Conservation (phyloP, 2,888 invertebrate species). For the Tipula vernalis region DNA sequence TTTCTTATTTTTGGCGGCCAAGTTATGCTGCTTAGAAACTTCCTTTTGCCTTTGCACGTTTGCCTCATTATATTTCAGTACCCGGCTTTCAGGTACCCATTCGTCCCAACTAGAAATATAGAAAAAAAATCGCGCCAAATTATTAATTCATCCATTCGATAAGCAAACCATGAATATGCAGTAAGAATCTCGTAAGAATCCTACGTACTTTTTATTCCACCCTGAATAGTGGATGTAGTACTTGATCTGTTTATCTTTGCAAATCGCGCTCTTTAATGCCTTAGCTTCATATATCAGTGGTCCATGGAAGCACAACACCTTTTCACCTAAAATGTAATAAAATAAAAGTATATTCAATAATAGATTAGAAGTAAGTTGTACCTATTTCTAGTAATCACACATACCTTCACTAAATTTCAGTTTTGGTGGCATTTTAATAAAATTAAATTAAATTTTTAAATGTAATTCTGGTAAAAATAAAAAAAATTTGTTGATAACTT, state of each 20-base stretch:
- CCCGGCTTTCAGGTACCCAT: slow-evolving; percentile 84
- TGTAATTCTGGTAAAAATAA: not conserved
- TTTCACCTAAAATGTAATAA: slow-evolving; percentile 49
- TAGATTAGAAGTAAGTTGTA: not conserved
- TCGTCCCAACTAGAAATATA: slow-evolving; percentile 63
- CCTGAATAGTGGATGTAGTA: slow-evolving; percentile 95
- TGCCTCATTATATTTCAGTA: slow-evolving; percentile 79
- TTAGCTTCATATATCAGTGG: slow-evolving; percentile 95
- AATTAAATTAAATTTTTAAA: not conserved
- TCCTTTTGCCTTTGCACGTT: slow-evolving; percentile 82
- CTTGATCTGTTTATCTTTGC: slow-evolving; percentile 75
- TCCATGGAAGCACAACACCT: slow-evolving; percentile 90
- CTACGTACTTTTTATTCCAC: slow-evolving; percentile 89
- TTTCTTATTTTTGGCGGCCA: slow-evolving; percentile 55
- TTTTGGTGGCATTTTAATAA: slow-evolving; percentile 45
- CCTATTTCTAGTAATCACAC: slow-evolving; percentile 11
- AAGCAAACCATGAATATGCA: not conserved
- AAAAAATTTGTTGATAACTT: not conserved
- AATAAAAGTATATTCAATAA: slow-evolving; percentile 8
- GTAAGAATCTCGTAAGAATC: not conserved
- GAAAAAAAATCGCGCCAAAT: slow-evolving; percentile 13
- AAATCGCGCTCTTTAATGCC: slow-evolving; percentile 70
- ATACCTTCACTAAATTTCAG: slow-evolving; percentile 63
- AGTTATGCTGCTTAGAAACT: slow-evolving; percentile 65
- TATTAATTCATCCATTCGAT: not conserved